These are phyloP conservation scores for Adoxophyes honmai DNA, from an alignment of 1,140 invertebrate species.

Conservation along the genomic window DNA sequence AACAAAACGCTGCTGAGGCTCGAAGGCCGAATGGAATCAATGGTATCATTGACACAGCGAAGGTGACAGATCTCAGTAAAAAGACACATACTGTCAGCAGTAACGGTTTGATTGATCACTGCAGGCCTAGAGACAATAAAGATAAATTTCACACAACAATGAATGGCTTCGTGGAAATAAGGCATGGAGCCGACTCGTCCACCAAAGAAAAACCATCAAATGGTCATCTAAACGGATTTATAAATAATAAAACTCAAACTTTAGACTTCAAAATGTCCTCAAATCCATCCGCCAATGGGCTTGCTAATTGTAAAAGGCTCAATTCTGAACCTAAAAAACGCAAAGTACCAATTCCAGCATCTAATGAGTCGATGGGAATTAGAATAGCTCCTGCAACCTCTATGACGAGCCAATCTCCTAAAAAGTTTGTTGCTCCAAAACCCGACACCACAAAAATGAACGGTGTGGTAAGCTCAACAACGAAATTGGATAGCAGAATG, in stretches of 20 bases:
- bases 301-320: slow-evolving; percentile 30
- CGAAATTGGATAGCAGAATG: slow-evolving; percentile 66
- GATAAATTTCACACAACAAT: slow-evolving; percentile 42
- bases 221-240: slow-evolving; percentile 42
- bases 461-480: slow-evolving; percentile 60
- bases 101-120: slow-evolving; percentile 49
- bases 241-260: slow-evolving; percentile 47
- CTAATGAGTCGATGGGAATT: slow-evolving; percentile 38
- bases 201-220: slow-evolving; percentile 40
- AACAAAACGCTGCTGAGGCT: slow-evolving; percentile 42
- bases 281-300: slow-evolving; percentile 62
- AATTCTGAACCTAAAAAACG: slow-evolving; percentile 31
- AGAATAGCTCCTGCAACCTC: slow-evolving; percentile 48
- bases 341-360: slow-evolving; percentile 51
- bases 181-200: slow-evolving; percentile 37
- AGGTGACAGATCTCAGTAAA: slow-evolving; percentile 44
- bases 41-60: slow-evolving; percentile 30
- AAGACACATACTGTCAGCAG: slow-evolving; percentile 29
- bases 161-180: slow-evolving; percentile 61
- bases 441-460: slow-evolving; percentile 46
- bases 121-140: slow-evolving; percentile 46
- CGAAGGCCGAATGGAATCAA: slow-evolving; percentile 31
- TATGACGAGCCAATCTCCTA: slow-evolving; percentile 39
- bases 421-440: slow-evolving; percentile 40
- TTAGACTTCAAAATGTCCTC: slow-evolving; percentile 35